Evolutionary conservation across 2,113 vertebrate species (phyloP).

Genomic region (Chloropsis hardwickii): DNA sequence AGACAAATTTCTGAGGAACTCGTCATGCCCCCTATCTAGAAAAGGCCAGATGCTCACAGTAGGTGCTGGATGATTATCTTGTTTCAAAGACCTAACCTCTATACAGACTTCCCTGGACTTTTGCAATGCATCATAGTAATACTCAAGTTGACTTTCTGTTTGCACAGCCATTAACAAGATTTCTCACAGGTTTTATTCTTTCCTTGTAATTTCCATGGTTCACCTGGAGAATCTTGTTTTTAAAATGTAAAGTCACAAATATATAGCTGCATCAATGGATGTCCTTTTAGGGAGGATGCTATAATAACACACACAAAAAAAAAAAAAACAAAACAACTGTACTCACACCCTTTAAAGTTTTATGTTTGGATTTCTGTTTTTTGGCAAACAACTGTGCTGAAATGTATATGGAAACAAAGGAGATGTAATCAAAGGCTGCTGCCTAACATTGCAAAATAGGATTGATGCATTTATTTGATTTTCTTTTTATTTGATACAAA

Average conservation of each 20-base stretch:
- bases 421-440: background rate
- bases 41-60: background rate
- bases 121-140: background rate
- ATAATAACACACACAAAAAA: background rate
- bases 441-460: background rate
- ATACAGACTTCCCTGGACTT: background rate
- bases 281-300: background rate
- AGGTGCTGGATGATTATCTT: background rate
- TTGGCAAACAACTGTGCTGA: background rate
- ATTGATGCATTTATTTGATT: background rate
- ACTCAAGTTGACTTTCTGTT: background rate
- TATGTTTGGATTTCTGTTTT: background rate
- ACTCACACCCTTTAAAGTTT: fast-evolving
- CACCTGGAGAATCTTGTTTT: background rate
- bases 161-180: background rate
- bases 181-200: background rate
- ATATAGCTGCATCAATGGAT: background rate
- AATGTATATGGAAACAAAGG: background rate
- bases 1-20: background rate
- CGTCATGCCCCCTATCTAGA: background rate
- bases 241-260: background rate
- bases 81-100: background rate
- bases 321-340: fast-evolving
- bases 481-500: background rate
- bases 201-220: background rate